Percentiles rank a stretch among this genome's conserved stretches.
phyloP scores from a whole-genome alignment of 2,888 invertebrate genomes.

The Hemistola chrysoprasaria region DNA sequence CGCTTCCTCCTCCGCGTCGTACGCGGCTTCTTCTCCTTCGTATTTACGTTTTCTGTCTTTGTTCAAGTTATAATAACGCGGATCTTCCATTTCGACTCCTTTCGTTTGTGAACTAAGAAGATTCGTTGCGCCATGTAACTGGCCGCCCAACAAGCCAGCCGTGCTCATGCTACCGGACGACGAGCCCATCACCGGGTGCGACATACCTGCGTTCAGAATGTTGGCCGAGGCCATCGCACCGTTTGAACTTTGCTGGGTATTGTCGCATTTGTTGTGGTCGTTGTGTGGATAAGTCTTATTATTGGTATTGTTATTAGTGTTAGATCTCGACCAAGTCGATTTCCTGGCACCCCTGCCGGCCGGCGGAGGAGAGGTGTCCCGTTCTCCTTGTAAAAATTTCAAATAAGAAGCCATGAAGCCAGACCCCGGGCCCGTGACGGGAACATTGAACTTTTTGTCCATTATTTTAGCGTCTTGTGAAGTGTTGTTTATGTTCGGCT shows the following conservation, averaged over 20 bases:
- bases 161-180: constrained; percentile 60
- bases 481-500: constrained; percentile 72
- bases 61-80: constrained; percentile 87
- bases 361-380: constrained; percentile 91
- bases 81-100: constrained; percentile 84
- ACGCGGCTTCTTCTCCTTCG: constrained; percentile 85
- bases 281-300: constrained; percentile 62
- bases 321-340: constrained; percentile 84
- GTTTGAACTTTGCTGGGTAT: constrained; percentile 66
- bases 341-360: constrained; percentile 85
- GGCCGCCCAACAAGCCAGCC: constrained; percentile 64
- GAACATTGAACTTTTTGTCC: constrained; percentile 84
- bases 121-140: constrained; percentile 57
- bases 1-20: constrained; percentile 82
- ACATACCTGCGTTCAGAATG: constrained; percentile 61
- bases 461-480: constrained; percentile 79
- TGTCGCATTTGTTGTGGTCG: constrained; percentile 65
- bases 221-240: constrained; percentile 65
- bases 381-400: constrained; percentile 91
- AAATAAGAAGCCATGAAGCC: constrained; percentile 94
- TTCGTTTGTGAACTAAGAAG: constrained; percentile 62
- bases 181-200: constrained; percentile 62
- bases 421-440: constrained; percentile 83
- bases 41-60: constrained; percentile 87
- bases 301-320: constrained; percentile 63